phyloP scores from a whole-genome alignment of 2,888 invertebrate species.

The Drosophila sordidula region DNA sequence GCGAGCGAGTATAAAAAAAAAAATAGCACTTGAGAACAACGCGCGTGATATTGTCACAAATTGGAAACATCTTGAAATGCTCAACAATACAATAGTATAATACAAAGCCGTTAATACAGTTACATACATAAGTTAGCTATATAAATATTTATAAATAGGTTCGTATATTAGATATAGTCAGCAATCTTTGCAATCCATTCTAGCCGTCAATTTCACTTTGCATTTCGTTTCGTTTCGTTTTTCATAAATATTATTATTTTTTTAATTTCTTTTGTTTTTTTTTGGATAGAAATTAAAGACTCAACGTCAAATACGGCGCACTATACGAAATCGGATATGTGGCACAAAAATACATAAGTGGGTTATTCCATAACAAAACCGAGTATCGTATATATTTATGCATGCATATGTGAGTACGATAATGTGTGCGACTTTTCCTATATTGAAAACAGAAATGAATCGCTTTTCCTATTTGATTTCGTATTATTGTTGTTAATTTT shows the following conservation, averaged over 20 bases:
- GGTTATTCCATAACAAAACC: conserved; percentile 33
- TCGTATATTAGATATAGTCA: conserved; percentile 38
- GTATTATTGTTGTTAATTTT: conserved; percentile 10
- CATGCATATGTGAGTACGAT: not conserved
- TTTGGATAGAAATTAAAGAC: conserved; percentile 22
- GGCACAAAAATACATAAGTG: conserved; percentile 24
- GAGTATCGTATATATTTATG: conserved; percentile 1
- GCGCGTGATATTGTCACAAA: too few relatives aligned
- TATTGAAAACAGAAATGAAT: conserved; percentile 3
- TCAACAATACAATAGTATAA: conserved; percentile 32
- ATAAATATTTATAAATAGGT: conserved; percentile 18
- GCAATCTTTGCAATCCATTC: conserved; percentile 34
- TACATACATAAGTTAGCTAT: not conserved
- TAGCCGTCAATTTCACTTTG: conserved; percentile 43
- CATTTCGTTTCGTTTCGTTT: conserved; percentile 12
- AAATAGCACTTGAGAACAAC: conserved; percentile 3
- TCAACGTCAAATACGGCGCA: conserved; percentile 40
- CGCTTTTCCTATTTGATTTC: conserved; percentile 12
- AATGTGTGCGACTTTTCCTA: not conserved
- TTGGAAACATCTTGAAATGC: conserved; percentile 31
- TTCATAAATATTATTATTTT: too few relatives aligned
- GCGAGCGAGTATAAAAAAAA: not conserved
- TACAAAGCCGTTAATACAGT: conserved; percentile 20
- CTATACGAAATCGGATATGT: conserved; percentile 57
- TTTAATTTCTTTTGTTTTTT: not conserved